These are phyloP conservation scores for Amphipyra berbera DNA, from an alignment of 2,888 invertebrate species.

Conservation along the genomic window DNA sequence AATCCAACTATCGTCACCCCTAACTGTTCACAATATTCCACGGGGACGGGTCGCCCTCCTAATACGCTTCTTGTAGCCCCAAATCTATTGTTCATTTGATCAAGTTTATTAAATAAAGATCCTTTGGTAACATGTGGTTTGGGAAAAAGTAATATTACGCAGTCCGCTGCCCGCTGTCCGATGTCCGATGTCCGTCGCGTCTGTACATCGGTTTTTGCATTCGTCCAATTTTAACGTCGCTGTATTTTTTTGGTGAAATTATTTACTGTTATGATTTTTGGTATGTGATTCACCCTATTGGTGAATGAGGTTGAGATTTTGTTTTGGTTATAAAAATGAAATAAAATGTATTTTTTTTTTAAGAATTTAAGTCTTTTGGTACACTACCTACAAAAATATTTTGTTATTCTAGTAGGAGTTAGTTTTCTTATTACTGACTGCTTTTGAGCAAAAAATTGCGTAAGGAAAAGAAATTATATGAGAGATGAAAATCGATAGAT, in stretches of 20 bases:
- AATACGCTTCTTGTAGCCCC: slow-evolving; percentile 70
- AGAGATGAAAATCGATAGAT: too few relatives aligned
- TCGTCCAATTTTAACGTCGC: slow-evolving; percentile 48
- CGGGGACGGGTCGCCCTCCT: slow-evolving; percentile 53
- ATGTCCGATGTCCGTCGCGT: slow-evolving; percentile 7
- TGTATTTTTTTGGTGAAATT: slow-evolving; percentile 36
- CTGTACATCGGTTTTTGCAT: slow-evolving; percentile 45
- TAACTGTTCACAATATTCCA: slow-evolving; percentile 57
- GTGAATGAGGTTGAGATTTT: neutral
- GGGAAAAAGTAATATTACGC: slow-evolving; percentile 57
- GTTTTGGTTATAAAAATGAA: neutral
- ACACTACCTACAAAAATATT: too few relatives aligned
- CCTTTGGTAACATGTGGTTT: slow-evolving; percentile 68
- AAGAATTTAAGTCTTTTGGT: too few relatives aligned
- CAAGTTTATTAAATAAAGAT: slow-evolving; percentile 75
- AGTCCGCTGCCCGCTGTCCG: slow-evolving; percentile 28
- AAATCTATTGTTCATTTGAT: slow-evolving; percentile 83
- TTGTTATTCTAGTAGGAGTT: too few relatives aligned
- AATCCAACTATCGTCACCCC: slow-evolving; percentile 42
- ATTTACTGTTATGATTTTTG: slow-evolving; percentile 8
- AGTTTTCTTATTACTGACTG: too few relatives aligned
- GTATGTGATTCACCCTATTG: slow-evolving; percentile 3
- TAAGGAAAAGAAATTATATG: too few relatives aligned
- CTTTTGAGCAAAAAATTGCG: too few relatives aligned
- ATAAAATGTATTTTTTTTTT: too few relatives aligned